Evolutionary conservation across 2,888 invertebrate genomes (phyloP).

Genomic region (Agriopis marginaria): DNA sequence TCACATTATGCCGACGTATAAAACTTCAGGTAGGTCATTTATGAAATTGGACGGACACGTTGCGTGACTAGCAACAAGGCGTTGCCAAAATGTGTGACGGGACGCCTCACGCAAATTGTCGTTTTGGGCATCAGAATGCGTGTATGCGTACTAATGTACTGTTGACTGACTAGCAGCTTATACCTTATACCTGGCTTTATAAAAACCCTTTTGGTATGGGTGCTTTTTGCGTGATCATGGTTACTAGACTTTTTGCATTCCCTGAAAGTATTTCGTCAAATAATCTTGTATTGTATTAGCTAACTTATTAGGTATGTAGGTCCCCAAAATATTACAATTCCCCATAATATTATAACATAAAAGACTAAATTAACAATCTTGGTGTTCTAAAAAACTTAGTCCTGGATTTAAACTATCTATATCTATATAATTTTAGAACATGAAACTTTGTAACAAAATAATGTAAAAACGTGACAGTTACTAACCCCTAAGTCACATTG

Average conservation of each 20-base stretch:
- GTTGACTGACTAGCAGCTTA: constrained; percentile 23
- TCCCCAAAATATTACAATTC: background rate
- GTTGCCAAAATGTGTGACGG: constrained; percentile 70
- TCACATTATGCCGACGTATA: constrained; percentile 10
- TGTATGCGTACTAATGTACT: constrained; percentile 26
- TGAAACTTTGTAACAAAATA: background rate
- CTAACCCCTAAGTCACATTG: background rate
- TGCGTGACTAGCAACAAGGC: constrained; percentile 76
- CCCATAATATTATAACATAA: too few relatives aligned
- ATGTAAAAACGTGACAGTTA: background rate
- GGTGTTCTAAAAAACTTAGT: too few relatives aligned
- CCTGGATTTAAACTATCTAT: too few relatives aligned
- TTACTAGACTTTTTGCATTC: background rate
- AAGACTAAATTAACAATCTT: too few relatives aligned
- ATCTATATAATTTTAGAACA: too few relatives aligned
- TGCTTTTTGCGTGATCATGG: background rate
- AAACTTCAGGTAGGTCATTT: constrained; percentile 60
- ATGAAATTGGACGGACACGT: constrained; percentile 70
- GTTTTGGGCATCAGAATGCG: constrained; percentile 48
- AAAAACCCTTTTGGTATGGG: constrained; percentile 9
- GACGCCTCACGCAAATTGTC: constrained; percentile 60
- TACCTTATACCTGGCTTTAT: constrained; percentile 7
- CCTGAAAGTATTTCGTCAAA: background rate
- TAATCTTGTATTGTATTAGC: constrained; percentile 1
- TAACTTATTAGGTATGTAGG: background rate